Base-by-base conservation (phyloP, 1,140 invertebrate genomes). In the Lordiphosa clarofinis region DNA sequence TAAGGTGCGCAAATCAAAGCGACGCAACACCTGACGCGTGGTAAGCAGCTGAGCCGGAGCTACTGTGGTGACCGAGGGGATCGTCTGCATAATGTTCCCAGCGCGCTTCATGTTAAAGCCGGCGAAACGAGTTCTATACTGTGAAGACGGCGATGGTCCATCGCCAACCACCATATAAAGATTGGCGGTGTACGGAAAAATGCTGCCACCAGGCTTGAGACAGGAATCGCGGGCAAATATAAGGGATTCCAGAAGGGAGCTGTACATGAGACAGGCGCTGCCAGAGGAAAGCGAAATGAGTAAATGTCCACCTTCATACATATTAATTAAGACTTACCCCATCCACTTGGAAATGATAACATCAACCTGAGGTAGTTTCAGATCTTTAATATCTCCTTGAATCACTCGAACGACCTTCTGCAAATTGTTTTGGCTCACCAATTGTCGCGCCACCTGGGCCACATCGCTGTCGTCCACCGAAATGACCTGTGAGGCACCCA, bases 271-370 rank as follows among this genome's bases (percentile, higher is more conserved):
- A 21, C 68, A 71, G 46, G 68, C 64, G 13, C 68, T 71, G 11
- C 0, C 11, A 24, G 13, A 10, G 4, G 0, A 19, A 6, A 1
- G 2, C 1, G 0, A 3, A 37, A 7, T 31, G 7, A 8, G 38
- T 7, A 9, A 5, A 2, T 9, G 10, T 33, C 0, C 1, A 4
- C 10, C 4, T 8, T 6, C 8, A 4, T 44, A 11, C 24, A 5
- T 9, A 8, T 6, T 0, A 0, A 12, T 8, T 4, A 4, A 9
- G 5, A 33, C 58, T 67, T 44, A 68, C 68, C 64, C 68, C 68
- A 71, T 71, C 68, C 68, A 71, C 35, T 67, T 71, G 31, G 58
- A 68, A 0, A 71, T 13, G 11, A 71, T 67, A 2, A 71, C 39
- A 9, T 71, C 68, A 0, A 71, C 44, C 0, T 33, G 7, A 0